Evolutionary conservation across 2,888 invertebrate species (phyloP).

Genomic region (Acanthosoma haemorrhoidale): DNA sequence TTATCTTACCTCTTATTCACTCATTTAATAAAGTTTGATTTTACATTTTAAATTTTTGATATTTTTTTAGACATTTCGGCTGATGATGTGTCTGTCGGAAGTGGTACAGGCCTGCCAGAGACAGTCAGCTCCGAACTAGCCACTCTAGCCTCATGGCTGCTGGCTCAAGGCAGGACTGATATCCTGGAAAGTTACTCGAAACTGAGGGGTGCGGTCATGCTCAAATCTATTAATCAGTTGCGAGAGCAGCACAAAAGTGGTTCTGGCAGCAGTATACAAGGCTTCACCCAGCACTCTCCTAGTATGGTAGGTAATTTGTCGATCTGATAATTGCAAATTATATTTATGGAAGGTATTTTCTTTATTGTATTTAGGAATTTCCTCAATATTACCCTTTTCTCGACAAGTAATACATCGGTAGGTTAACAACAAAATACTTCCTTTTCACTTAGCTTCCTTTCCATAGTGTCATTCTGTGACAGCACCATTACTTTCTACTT

Average conservation of each 20-base stretch:
- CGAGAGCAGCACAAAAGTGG: constrained; percentile 74
- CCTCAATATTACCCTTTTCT: too few relatives aligned
- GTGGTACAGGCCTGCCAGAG: constrained; percentile 60
- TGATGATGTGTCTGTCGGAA: constrained; percentile 53
- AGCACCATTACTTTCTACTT: too few relatives aligned
- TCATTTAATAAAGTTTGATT: background rate
- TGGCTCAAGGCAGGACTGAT: constrained; percentile 63
- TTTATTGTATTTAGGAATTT: too few relatives aligned
- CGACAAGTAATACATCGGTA: too few relatives aligned
- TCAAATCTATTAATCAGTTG: constrained; percentile 66
- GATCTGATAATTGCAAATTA: background rate
- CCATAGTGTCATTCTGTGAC: too few relatives aligned
- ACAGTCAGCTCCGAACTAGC: constrained; percentile 65
- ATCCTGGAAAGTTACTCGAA: constrained; percentile 70
- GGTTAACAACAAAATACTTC: too few relatives aligned
- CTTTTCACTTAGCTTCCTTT: too few relatives aligned
- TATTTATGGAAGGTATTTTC: background rate
- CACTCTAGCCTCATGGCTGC: constrained; percentile 79
- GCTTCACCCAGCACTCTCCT: constrained; percentile 35
- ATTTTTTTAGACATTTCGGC: constrained; percentile 21
- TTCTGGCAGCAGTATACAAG: constrained; percentile 48
- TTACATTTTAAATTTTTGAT: constrained; percentile 37
- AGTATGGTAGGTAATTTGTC: constrained; percentile 38
- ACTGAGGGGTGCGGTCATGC: constrained; percentile 69
- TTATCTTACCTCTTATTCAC: background rate